phyloP scores from a whole-genome alignment of 2,888 invertebrate genomes.

The Linnaemya vulpina region DNA sequence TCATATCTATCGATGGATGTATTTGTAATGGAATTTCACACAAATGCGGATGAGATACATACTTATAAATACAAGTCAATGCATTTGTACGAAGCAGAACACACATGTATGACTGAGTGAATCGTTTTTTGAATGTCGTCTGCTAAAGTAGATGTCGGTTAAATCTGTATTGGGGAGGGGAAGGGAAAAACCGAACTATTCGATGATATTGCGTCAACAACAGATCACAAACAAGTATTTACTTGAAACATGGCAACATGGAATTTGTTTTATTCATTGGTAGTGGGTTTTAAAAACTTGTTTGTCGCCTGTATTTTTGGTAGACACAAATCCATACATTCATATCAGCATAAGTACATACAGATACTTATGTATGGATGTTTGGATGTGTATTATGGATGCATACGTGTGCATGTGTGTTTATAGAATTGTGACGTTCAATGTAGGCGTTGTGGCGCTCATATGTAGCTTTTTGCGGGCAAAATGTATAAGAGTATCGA shows the following conservation, averaged over 20 bases:
- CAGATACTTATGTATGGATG: neutral
- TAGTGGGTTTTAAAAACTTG: conserved; percentile 66
- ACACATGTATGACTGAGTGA: conserved; percentile 51
- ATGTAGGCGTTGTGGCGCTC: conserved; percentile 72
- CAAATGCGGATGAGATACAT: conserved; percentile 63
- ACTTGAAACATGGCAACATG: conserved; percentile 71
- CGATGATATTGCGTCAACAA: conserved; percentile 72
- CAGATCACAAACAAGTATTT: conserved; percentile 72
- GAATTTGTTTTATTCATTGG: conserved; percentile 59
- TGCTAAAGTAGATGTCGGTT: conserved; percentile 39
- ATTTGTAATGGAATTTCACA: conserved; percentile 70
- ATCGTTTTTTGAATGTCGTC: conserved; percentile 64
- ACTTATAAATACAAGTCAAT: conserved; percentile 21
- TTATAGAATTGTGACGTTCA: conserved; percentile 37
- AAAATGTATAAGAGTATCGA: conserved; percentile 2
- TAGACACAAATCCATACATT: conserved; percentile 13
- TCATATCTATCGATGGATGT: conserved; percentile 13
- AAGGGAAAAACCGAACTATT: conserved; percentile 58
- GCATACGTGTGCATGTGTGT: neutral
- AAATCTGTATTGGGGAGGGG: conserved; percentile 24
- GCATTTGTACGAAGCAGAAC: conserved; percentile 51
- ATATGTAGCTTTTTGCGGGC: conserved; percentile 32
- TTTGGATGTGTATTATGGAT: neutral
- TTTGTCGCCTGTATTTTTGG: conserved; percentile 62
- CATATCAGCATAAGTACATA: neutral